A percentile compares a stretch with the other conserved stretches of the same genome.
These are phyloP conservation scores for Lethrus apterus DNA, from an alignment of 1,140 invertebrate genomes.

Conservation along the genomic window DNA sequence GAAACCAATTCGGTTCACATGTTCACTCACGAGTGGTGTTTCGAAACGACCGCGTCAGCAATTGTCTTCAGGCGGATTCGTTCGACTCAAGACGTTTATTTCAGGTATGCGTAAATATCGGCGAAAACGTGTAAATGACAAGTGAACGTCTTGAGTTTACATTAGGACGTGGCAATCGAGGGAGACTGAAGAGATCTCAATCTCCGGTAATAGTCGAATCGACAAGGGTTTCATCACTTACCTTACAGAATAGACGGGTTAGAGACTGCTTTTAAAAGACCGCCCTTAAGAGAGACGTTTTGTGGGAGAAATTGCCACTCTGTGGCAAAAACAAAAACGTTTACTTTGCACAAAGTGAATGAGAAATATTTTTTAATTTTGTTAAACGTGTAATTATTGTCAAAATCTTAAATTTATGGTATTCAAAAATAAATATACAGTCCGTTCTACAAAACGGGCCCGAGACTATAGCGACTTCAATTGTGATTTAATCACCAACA, in stretches of 20 bases:
- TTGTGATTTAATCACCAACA: no score
- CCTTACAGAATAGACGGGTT: constrained; percentile 1
- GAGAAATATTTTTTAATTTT: no score
- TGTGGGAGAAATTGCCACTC: no score
- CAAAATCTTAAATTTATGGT: no score
- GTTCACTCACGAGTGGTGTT: constrained; percentile 1
- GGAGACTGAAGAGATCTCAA: constrained; percentile 13
- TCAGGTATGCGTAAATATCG: constrained; percentile 20
- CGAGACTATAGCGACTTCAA: no score
- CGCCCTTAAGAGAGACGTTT: no score
- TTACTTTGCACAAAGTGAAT: background rate
- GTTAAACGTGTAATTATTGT: no score
- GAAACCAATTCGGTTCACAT: constrained; percentile 17
- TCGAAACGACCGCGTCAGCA: constrained; percentile 17
- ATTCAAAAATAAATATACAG: no score
- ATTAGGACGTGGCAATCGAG: constrained; percentile 5
- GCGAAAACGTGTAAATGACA: constrained; percentile 18
- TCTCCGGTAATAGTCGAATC: constrained; percentile 8
- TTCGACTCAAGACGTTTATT: constrained; percentile 14
- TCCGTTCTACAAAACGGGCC: no score
- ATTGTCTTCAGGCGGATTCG: constrained; percentile 15
- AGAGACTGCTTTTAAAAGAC: no score
- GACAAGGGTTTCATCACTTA: constrained; percentile 12
- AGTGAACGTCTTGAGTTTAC: constrained; percentile 17
- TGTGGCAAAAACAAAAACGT: no score